Percentiles rank a stretch among this genome's conserved stretches.
Conservation (phyloP, 2,888 invertebrate genomes). For the Drosophila siamana region DNA sequence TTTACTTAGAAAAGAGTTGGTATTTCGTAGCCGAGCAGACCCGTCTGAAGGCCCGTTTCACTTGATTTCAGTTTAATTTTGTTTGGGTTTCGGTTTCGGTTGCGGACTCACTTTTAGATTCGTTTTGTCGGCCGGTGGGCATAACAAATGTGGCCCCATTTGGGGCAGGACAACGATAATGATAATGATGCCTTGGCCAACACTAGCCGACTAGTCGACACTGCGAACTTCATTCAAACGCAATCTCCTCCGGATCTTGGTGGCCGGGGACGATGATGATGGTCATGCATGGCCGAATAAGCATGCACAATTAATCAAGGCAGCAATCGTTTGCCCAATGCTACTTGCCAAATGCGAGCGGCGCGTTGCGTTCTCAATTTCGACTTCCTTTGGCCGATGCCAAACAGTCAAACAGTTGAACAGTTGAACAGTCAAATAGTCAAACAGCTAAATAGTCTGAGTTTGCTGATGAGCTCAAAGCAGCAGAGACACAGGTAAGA, state of each 20-base stretch:
- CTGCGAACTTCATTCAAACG: slow-evolving; percentile 32
- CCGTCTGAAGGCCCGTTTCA: neutral
- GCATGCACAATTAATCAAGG: slow-evolving; percentile 6
- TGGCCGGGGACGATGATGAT: neutral
- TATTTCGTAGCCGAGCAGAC: neutral
- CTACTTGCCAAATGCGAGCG: neutral
- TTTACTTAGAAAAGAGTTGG: neutral
- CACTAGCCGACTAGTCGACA: neutral
- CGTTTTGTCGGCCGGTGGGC: slow-evolving; percentile 8
- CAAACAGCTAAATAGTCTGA: neutral
- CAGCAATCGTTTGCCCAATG: neutral
- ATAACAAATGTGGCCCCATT: slow-evolving; percentile 47
- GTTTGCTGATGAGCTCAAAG: neutral
- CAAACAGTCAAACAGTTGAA: neutral
- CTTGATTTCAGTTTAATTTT: slow-evolving; percentile 1
- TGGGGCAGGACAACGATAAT: slow-evolving; percentile 31
- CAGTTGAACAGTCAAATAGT: neutral
- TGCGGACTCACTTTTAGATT: slow-evolving; percentile 10
- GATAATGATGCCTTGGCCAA: slow-evolving; percentile 31
- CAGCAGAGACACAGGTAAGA: neutral
- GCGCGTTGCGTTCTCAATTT: neutral
- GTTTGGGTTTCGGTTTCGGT: neutral
- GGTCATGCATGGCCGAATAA: slow-evolving; percentile 4
- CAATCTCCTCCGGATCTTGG: neutral
- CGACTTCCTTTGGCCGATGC: neutral